Base-by-base conservation (phyloP, 2,113 vertebrate genomes). In the Dasyurus viverrinus region DNA sequence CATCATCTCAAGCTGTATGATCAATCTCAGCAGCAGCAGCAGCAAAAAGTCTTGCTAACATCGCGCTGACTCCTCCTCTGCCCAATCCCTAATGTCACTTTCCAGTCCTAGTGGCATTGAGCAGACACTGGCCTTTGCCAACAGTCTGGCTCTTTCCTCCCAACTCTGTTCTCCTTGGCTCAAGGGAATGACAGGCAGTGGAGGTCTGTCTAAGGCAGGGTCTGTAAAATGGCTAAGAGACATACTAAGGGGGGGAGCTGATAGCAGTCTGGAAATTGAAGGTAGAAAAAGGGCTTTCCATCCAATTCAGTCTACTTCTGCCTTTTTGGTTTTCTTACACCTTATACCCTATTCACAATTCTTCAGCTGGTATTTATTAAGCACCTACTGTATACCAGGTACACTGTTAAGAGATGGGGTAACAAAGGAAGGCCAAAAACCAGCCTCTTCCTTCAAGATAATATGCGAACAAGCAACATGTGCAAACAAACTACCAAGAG, bases 11-110 rank as follows among this genome's bases (percentile, higher is more conserved):
- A 95, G 14, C 50, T 91, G 93, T 93, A 93, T 97, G 94, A 54
- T 96, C 93, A 97, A 50, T 94, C 60, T 93, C n/a, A n/a, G 93
- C 94, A 95, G 91, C n/a, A 95, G 91, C n/a, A 94, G 91, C 93
- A 48, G 48, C 48, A 48, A 93, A 91, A 0, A 93, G 55, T 94
- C 46, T 93, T 95, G 50, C 95, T 94, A 22, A 84, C n/a, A 16
- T 1, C 6, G 0, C 19, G 7, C 68, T 94, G 42, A 94, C 94
- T 97, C 92, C 90, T 93, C 54, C 89, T 60, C 89, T 96, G 55
- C 47, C 90, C 93, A 92, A 89, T 76, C 89, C 47, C 89, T 54
- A 30, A 95, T 92, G 47, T 95, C 50, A 95, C 46, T 96, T 14
- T 90, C 84, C 95, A 93, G 94, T 92, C 27, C 48, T 95, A 96